A percentile compares a stretch with the other conserved stretches of the same genome.
Conservation (phyloP, 2,797 vertebrate species). For the Trichosurus vulpecula region DNA sequence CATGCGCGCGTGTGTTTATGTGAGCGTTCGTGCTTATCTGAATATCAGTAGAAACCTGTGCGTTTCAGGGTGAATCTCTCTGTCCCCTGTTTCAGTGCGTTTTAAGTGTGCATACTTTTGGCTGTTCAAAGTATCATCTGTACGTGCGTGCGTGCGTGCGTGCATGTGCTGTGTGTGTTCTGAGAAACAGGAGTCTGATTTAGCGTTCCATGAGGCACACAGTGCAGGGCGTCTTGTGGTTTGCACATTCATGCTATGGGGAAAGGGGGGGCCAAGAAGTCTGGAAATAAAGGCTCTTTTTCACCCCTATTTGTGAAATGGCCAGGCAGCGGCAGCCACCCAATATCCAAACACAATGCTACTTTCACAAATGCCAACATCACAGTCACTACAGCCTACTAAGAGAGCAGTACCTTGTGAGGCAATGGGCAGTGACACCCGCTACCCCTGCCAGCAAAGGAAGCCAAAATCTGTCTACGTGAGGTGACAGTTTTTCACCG, state of each 20-base stretch:
- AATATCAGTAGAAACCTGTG: neutral
- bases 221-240: constrained; percentile 9
- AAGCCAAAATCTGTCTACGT: neutral
- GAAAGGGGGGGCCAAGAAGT: neutral
- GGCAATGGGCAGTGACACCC: neutral
- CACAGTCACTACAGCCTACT: constrained; percentile 70
- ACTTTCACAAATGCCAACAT: constrained; percentile 59
- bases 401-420: neutral
- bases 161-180: neutral
- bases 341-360: constrained; percentile 64
- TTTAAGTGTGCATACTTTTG: neutral
- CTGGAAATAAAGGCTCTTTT: neutral
- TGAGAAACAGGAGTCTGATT: neutral
- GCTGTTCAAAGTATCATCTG: constrained; percentile 35
- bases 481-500: neutral
- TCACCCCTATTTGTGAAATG: constrained; percentile 30
- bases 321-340: neutral
- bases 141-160: constrained; percentile 7
- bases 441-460: neutral
- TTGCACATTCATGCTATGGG: constrained; percentile 66
- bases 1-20: constrained; percentile 49
- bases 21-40: neutral
- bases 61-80: constrained; percentile 19
- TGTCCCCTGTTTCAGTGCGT: constrained; percentile 73
- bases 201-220: neutral